phyloP scores from a whole-genome alignment of 2,888 invertebrate species.

The Ophion obscuratus region DNA sequence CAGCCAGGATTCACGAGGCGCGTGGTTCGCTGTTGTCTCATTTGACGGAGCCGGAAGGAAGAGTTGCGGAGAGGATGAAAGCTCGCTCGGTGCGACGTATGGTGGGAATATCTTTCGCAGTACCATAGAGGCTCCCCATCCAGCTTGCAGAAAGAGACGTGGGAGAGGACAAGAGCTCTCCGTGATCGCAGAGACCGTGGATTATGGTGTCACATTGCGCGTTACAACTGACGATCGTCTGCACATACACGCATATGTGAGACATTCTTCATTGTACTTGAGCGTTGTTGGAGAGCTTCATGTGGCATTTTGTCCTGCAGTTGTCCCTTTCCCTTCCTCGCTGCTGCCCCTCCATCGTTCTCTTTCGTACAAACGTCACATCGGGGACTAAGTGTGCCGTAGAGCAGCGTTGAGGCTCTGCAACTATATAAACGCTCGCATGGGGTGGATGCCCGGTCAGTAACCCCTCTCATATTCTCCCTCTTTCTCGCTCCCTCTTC shows the following conservation, averaged over 20 bases:
- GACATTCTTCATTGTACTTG: slow-evolving; percentile 30
- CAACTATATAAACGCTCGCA: slow-evolving; percentile 76
- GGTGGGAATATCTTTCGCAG: neutral
- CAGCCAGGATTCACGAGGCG: slow-evolving; percentile 76
- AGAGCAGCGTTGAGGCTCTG: slow-evolving; percentile 58
- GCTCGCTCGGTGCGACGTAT: neutral
- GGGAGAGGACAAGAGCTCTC: slow-evolving; percentile 2
- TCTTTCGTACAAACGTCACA: slow-evolving; percentile 45
- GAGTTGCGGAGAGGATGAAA: neutral
- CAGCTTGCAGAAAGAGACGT: slow-evolving; percentile 7
- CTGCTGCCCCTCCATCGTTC: slow-evolving; percentile 18
- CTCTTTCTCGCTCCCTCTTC: slow-evolving; percentile 1
- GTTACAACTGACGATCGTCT: slow-evolving; percentile 42
- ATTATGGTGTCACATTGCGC: slow-evolving; percentile 69
- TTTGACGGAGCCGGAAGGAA: slow-evolving; percentile 10
- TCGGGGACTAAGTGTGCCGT: slow-evolving; percentile 47
- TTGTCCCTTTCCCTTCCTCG: slow-evolving; percentile 26
- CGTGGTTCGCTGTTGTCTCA: slow-evolving; percentile 51
- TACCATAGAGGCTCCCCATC: neutral
- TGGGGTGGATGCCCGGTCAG: slow-evolving; percentile 82
- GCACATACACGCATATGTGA: slow-evolving; percentile 8
- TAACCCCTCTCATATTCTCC: slow-evolving; percentile 73
- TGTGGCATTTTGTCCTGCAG: slow-evolving; percentile 33
- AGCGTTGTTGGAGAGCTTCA: slow-evolving; percentile 1
- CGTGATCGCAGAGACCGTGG: slow-evolving; percentile 58